A percentile compares a stretch with the other conserved stretches of the same genome.
Evolutionary conservation across 1,140 invertebrate species (phyloP).

Genomic region (Geopemphigus sp.): DNA sequence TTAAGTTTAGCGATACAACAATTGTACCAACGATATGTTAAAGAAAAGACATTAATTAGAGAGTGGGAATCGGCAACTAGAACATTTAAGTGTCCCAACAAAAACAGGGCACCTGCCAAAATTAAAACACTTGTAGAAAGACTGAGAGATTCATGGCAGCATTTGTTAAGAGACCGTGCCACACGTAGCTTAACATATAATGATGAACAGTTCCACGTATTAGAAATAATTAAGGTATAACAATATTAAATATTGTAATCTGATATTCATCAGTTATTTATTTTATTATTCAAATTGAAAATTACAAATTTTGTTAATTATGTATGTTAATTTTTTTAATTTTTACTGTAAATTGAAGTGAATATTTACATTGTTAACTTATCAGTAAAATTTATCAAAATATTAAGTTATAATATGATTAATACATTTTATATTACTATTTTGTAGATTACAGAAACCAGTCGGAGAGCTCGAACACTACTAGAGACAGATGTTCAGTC

Average conservation of each 20-base stretch:
- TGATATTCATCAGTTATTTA: not conserved
- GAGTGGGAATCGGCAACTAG: conserved; percentile 74
- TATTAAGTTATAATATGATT: not conserved
- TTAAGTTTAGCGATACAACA: conserved; percentile 61
- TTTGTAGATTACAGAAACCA: conserved; percentile 67
- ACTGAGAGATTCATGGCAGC: conserved; percentile 86
- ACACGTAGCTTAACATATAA: conserved; percentile 82
- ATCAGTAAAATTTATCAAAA: not conserved
- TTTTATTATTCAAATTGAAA: no score
- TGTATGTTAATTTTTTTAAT: not conserved
- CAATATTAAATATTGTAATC: conserved; percentile 10
- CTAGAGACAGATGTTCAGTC: conserved; percentile 66
- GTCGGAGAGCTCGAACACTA: conserved; percentile 65
- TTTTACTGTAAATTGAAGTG: not conserved
- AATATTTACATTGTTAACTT: not conserved
- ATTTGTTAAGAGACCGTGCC: conserved; percentile 80
- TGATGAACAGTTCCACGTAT: conserved; percentile 89
- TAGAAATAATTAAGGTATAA: conserved; percentile 74
- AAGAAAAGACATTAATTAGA: conserved; percentile 62
- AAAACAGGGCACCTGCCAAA: conserved; percentile 66
- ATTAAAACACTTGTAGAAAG: conserved; percentile 74
- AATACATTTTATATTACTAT: conserved; percentile 6
- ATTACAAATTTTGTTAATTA: not conserved
- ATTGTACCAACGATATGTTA: conserved; percentile 61
- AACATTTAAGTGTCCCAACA: conserved; percentile 66